Evolutionary conservation across 2,888 invertebrate genomes (phyloP).

Genomic region (Lysandra bellargus): DNA sequence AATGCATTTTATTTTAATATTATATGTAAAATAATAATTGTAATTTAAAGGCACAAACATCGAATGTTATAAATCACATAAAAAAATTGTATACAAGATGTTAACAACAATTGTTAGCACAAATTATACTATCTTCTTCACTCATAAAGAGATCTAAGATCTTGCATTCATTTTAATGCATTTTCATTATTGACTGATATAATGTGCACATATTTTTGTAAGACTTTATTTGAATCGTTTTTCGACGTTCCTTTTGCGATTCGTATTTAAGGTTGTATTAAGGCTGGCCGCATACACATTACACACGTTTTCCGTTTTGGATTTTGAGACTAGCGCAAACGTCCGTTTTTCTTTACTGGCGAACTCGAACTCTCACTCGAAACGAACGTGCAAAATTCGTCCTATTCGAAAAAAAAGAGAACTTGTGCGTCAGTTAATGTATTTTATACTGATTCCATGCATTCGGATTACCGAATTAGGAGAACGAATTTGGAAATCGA

Average conservation of each 20-base stretch:
- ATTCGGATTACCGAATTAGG: too few species aligned
- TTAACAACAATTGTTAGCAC: not conserved
- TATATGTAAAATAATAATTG: not conserved
- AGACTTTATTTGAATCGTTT: not conserved
- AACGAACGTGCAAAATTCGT: too few species aligned
- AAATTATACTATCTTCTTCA: not conserved
- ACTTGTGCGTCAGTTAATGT: too few species aligned
- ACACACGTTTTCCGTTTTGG: too few species aligned
- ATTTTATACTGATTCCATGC: too few species aligned
- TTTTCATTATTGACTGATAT: not conserved
- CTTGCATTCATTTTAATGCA: not conserved
- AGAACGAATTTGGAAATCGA: too few species aligned
- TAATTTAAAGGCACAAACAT: conserved; percentile 1
- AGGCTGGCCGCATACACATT: too few species aligned
- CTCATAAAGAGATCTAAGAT: not conserved
- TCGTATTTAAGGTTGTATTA: conserved; percentile 12
- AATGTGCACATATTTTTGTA: conserved; percentile 21
- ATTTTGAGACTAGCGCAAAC: too few species aligned
- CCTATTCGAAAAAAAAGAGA: too few species aligned
- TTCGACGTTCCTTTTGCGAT: conserved; percentile 10
- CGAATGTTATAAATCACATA: not conserved
- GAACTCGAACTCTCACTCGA: too few species aligned
- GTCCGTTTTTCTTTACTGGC: too few species aligned
- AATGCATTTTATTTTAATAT: not conserved
- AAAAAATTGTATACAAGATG: not conserved